Conservation (phyloP, 2,888 invertebrate species). For the Agrilus mali region DNA sequence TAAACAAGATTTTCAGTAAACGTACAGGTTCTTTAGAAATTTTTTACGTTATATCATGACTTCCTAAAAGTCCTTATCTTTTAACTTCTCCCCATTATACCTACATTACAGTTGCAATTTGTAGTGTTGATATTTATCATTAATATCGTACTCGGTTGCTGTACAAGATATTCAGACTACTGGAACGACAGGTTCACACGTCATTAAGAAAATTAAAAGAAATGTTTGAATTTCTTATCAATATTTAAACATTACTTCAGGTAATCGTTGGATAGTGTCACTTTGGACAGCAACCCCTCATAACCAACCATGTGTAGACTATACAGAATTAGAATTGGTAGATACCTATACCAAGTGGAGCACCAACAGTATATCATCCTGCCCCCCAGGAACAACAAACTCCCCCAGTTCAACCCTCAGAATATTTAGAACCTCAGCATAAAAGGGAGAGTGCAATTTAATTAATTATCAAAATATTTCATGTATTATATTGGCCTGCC, state of each 20-base stretch:
- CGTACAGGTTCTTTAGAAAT: too few species aligned
- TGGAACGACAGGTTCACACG: constrained; percentile 77
- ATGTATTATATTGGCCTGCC: constrained; percentile 69
- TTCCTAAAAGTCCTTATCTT: constrained; percentile 49
- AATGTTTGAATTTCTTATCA: background rate
- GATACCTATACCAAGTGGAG: constrained; percentile 28
- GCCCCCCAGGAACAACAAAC: constrained; percentile 19
- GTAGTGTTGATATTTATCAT: constrained; percentile 61
- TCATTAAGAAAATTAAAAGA: constrained; percentile 24
- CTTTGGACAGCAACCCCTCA: constrained; percentile 77
- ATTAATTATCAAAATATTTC: constrained; percentile 33
- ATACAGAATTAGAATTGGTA: constrained; percentile 54
- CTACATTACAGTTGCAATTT: constrained; percentile 69
- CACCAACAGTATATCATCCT: constrained; percentile 33
- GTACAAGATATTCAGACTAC: constrained; percentile 65
- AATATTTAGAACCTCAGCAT: constrained; percentile 42
- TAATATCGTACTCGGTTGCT: constrained; percentile 69
- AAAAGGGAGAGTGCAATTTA: constrained; percentile 62
- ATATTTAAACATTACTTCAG: constrained; percentile 22
- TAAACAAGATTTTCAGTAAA: too few species aligned
- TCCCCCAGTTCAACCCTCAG: constrained; percentile 24
- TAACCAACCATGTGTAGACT: constrained; percentile 68
- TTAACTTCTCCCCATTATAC: constrained; percentile 76
- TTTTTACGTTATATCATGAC: constrained; percentile 13
- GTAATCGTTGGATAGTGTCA: constrained; percentile 74